Evolutionary conservation across 2,797 vertebrate genomes (phyloP).

Genomic region (Danionella dracula): DNA sequence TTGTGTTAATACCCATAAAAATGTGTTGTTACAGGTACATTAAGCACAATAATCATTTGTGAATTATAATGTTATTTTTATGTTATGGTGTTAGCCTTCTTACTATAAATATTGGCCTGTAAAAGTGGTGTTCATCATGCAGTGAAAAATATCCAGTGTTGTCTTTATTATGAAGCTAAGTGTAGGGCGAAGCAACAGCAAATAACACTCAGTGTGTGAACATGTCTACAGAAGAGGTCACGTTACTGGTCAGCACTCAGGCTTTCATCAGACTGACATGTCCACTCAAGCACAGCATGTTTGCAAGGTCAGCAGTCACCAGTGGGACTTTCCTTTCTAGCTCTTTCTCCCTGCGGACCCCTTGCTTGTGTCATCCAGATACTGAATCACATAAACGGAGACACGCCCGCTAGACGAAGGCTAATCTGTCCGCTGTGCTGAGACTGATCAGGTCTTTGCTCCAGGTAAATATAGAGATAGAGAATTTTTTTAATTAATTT

Average conservation of each 20-base stretch:
- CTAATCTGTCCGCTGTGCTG: slow-evolving; percentile 1
- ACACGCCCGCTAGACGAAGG: neutral
- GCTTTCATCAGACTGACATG: slow-evolving; percentile 31
- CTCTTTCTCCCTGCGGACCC: slow-evolving; percentile 6
- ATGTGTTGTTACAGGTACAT: too few relatives aligned
- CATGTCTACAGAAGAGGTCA: slow-evolving; percentile 18
- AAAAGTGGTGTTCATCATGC: neutral
- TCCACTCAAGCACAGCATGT: slow-evolving; percentile 33
- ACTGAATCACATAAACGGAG: slow-evolving; percentile 12
- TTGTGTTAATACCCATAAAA: too few relatives aligned
- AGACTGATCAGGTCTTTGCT: neutral
- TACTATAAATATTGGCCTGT: too few relatives aligned
- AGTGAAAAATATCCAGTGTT: neutral
- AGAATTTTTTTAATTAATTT: neutral
- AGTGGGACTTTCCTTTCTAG: slow-evolving; percentile 27
- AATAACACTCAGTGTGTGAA: neutral
- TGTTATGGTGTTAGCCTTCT: too few relatives aligned
- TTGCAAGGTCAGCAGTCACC: slow-evolving; percentile 28
- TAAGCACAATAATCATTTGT: too few relatives aligned
- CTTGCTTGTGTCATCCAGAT: slow-evolving; percentile 11
- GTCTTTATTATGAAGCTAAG: neutral
- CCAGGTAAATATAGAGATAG: neutral
- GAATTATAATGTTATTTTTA: too few relatives aligned
- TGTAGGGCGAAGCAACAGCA: neutral
- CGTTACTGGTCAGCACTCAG: slow-evolving; percentile 7